phyloP scores from a whole-genome alignment of 2,888 invertebrate species.

The Smittia sp. region DNA sequence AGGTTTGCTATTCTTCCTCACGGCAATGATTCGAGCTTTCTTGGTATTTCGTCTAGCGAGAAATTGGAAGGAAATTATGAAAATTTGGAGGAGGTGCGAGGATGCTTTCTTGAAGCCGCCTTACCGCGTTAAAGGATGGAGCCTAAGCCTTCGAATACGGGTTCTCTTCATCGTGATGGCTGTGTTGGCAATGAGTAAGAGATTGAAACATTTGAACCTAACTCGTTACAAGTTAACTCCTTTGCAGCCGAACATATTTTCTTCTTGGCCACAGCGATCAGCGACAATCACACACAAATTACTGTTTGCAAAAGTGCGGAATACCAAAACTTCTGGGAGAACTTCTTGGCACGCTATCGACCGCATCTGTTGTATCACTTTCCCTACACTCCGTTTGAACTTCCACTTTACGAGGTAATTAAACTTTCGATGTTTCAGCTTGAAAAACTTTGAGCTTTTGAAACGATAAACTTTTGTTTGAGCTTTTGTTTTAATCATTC shows the following conservation, averaged over 20 bases:
- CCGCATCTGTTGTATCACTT: slow-evolving; percentile 19
- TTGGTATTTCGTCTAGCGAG: slow-evolving; percentile 25
- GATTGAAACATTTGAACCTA: too few species aligned
- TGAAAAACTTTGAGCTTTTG: too few species aligned
- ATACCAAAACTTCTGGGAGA: slow-evolving; percentile 9
- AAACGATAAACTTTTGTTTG: too few species aligned
- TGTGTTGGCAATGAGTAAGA: slow-evolving; percentile 1
- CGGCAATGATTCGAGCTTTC: not conserved
- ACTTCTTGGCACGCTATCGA: slow-evolving; percentile 15
- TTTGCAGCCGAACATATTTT: slow-evolving; percentile 33
- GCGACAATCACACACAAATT: slow-evolving; percentile 13
- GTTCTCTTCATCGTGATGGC: not conserved
- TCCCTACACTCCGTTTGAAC: slow-evolving; percentile 14
- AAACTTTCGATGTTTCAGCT: not conserved
- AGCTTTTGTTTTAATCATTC: too few species aligned
- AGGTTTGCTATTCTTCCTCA: slow-evolving; percentile 6
- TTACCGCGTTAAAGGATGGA: not conserved
- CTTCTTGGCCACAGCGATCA: slow-evolving; percentile 6
- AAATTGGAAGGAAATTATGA: slow-evolving; percentile 28
- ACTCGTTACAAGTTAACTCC: too few species aligned
- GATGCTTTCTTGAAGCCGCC: slow-evolving; percentile 8
- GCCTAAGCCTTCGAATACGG: not conserved
- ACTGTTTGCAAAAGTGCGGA: not conserved
- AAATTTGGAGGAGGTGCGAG: not conserved
- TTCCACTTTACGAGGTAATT: slow-evolving; percentile 32